Base-by-base conservation (phyloP, 2,113 vertebrate genomes). In the Acanthisitta chloris region DNA sequence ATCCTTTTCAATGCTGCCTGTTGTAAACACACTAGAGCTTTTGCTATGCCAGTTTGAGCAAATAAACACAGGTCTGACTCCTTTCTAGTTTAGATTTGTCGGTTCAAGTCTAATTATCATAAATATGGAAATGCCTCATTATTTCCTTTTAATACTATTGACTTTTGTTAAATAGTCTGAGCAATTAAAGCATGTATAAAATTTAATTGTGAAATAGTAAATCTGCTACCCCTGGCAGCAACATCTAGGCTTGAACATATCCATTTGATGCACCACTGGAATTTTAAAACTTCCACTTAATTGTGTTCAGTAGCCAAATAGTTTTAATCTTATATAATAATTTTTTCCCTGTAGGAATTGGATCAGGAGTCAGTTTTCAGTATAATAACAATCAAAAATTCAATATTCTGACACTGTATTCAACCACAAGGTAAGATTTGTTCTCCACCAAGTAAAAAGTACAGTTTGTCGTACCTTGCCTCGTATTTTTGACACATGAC, bases 301-400 rank as follows among this genome's bases (percentile, higher is more conserved):
- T 40, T 80, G 2, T 72, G 12, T 52, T 89, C 23, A 49, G 16
- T 83, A 54, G 42, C 8, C 43, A 90, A 40, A 26, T 55, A 46
- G 25, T 59, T 82, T 8, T 76, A 29, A 58, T 76, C 33, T 90
- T 36, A 28, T 49, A 62, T 65, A 29, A 49, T 92, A 1, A 13
- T 77, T 90, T 84, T 85, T 86, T 3, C 67, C 24, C 36, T 88
- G 26, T 94, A 99, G 99, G 98, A 92, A 98, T 99, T 94, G 98
- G 98, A 92, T 99, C 98, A 91, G 98, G 99, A 96, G 97, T 99
- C 91, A 99, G 92, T 96, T 99, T 99, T 97, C 96, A 98, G 76
- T 97, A 97, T 71, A 97, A 81, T 67, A 97, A 94, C 58, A 97
- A 97, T 71, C 98, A 98, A 82, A 98, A 97, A 90, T 98, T 99